Percentiles rank a stretch among this genome's conserved stretches.
phyloP scores from a whole-genome alignment of 2,113 vertebrate species.

The Mustela lutreola region DNA sequence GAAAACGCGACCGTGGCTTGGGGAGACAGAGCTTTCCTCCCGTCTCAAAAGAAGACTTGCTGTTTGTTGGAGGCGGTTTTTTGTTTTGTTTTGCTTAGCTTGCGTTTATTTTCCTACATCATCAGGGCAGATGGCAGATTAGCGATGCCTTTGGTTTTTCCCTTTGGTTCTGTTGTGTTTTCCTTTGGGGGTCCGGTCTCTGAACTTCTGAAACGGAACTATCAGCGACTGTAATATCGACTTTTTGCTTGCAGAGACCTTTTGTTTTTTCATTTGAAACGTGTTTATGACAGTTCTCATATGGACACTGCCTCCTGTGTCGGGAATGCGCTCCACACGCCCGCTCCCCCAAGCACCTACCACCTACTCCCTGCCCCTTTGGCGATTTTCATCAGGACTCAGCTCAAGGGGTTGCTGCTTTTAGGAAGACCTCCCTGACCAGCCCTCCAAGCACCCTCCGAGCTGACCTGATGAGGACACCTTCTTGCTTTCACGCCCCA shows the following conservation, averaged over 20 bases:
- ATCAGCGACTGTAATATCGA: conserved; percentile 67
- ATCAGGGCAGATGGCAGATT: conserved; percentile 75
- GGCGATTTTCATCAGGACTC: conserved; percentile 17
- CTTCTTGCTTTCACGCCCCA: neutral
- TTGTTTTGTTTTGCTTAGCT: conserved; percentile 77
- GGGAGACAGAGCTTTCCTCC: conserved; percentile 72
- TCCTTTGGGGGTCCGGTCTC: conserved; percentile 76
- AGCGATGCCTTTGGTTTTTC: conserved; percentile 67
- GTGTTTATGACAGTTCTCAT: conserved; percentile 66
- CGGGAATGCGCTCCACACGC: neutral
- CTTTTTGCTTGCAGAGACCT: conserved; percentile 39
- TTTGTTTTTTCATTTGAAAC: conserved; percentile 63
- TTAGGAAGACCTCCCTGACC: neutral
- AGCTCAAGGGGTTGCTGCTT: neutral
- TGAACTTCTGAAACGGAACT: conserved; percentile 81
- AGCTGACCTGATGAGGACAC: neutral
- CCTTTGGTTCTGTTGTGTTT: conserved; percentile 75
- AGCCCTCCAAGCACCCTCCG: neutral
- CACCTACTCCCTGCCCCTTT: neutral
- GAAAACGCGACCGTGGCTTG: conserved; percentile 79
- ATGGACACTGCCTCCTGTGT: conserved; percentile 54
- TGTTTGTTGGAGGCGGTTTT: conserved; percentile 74
- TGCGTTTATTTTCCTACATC: conserved; percentile 80
- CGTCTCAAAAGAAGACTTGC: conserved; percentile 48
- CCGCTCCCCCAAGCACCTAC: neutral